Evolutionary conservation across 2,113 vertebrate genomes (phyloP).

Genomic region (Brachypteracias leptosomus): DNA sequence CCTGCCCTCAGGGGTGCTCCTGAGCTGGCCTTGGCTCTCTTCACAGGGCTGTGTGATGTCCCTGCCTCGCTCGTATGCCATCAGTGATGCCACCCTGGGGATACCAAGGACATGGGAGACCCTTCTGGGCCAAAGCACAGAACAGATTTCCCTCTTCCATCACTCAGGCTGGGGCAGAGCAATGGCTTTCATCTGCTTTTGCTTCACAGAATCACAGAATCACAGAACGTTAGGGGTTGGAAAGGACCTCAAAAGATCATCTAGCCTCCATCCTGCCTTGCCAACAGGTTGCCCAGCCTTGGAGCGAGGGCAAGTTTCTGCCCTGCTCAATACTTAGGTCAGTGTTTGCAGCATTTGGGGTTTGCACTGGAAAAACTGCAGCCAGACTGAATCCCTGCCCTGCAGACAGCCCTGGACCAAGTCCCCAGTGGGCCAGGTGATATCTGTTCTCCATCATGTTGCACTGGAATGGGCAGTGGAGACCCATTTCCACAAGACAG

Average conservation of each 20-base stretch:
- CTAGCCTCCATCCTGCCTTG: not conserved
- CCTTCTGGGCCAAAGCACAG: not conserved
- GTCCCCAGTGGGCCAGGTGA: too few species aligned
- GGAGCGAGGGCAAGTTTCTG: not conserved
- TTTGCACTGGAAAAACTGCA: not conserved
- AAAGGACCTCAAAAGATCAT: too few species aligned
- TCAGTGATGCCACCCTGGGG: not conserved
- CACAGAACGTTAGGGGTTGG: too few species aligned
- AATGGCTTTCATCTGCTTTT: not conserved
- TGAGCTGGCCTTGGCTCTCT: not conserved
- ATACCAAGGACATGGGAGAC: not conserved
- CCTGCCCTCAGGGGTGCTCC: not conserved
- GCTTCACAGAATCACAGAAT: too few species aligned
- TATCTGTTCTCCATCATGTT: rapidly evolving
- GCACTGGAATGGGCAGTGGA: not conserved
- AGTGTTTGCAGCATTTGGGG: not conserved
- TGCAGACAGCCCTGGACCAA: not conserved
- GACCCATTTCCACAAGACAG: not conserved
- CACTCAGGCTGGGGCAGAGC: not conserved
- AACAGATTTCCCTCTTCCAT: not conserved
- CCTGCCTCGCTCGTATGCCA: not conserved
- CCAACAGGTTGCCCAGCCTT: not conserved
- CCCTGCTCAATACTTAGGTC: not conserved
- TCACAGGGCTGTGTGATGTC: not conserved
- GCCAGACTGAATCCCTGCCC: not conserved